Percentiles rank a stretch among this genome's conserved stretches.
These are phyloP conservation scores for Orthosia cruda DNA, from an alignment of 2,888 invertebrate genomes.

Conservation along the genomic window DNA sequence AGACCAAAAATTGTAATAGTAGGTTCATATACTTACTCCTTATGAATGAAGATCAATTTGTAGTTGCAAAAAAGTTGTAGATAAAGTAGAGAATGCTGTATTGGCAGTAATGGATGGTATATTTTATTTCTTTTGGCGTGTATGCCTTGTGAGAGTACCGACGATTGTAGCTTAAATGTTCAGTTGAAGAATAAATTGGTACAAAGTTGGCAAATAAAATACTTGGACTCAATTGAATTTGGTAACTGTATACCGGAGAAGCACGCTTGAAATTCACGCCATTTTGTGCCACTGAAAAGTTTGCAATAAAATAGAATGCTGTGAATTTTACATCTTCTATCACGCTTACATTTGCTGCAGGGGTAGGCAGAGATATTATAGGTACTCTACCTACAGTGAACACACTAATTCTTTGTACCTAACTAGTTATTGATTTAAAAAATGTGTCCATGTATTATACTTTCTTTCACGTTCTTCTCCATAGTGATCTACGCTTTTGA, in stretches of 20 bases:
- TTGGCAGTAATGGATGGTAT: constrained; percentile 49
- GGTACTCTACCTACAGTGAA: too few species aligned
- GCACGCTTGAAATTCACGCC: neutral
- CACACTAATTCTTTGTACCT: too few species aligned
- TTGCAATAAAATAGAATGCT: too few species aligned
- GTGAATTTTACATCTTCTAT: too few species aligned
- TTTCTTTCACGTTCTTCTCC: too few species aligned
- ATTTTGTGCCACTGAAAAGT: neutral
- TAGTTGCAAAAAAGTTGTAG: constrained; percentile 40
- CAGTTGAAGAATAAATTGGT: neutral
- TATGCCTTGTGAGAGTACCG: neutral
- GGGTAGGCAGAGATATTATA: too few species aligned
- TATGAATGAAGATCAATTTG: constrained; percentile 67
- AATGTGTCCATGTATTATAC: too few species aligned
- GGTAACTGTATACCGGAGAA: neutral
- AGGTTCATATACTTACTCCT: constrained; percentile 63
- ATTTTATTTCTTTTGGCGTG: constrained; percentile 30
- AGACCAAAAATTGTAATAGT: constrained; percentile 54
- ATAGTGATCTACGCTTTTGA: too few species aligned
- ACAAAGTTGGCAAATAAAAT: constrained; percentile 11
- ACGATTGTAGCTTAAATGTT: neutral
- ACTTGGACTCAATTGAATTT: constrained; percentile 8
- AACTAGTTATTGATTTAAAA: too few species aligned
- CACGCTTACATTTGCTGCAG: too few species aligned
- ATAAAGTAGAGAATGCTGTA: constrained; percentile 22